These are phyloP conservation scores for Eonycteris spelaea DNA, from an alignment of 2,113 vertebrate species.

Conservation along the genomic window DNA sequence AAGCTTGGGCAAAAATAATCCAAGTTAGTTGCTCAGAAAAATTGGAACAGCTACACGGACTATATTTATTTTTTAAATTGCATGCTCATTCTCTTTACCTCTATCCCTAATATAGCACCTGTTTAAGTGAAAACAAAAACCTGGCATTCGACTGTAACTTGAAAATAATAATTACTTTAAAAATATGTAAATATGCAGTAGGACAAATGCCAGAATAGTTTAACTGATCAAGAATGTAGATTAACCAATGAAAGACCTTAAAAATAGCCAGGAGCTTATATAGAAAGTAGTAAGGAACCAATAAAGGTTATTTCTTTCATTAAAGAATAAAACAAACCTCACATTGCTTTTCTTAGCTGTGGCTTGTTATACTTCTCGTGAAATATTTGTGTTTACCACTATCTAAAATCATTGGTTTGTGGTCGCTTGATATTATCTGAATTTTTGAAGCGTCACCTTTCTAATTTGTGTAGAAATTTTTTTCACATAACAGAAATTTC, in stretches of 20 bases:
- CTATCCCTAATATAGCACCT: neutral
- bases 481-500: neutral
- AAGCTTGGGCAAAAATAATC: neutral
- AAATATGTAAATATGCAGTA: neutral
- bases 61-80: neutral
- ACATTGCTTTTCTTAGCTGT: neutral
- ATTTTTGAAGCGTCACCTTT: conserved; percentile 12
- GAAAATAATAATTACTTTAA: no score
- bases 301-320: neutral
- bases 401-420: neutral
- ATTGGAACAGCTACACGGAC: neutral
- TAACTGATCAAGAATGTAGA: neutral
- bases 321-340: neutral
- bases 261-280: neutral
- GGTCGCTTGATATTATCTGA: neutral
- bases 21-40: neutral
- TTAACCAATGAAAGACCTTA: neutral
- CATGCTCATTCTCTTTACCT: neutral
- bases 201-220: neutral
- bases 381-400: conserved; percentile 9
- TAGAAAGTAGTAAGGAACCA: neutral
- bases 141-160: no score
- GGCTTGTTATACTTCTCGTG: neutral
- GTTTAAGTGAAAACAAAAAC: neutral
- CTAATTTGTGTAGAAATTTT: neutral